Base-by-base conservation (phyloP, 2,888 invertebrate genomes). In the Drosophila buzzatii region DNA sequence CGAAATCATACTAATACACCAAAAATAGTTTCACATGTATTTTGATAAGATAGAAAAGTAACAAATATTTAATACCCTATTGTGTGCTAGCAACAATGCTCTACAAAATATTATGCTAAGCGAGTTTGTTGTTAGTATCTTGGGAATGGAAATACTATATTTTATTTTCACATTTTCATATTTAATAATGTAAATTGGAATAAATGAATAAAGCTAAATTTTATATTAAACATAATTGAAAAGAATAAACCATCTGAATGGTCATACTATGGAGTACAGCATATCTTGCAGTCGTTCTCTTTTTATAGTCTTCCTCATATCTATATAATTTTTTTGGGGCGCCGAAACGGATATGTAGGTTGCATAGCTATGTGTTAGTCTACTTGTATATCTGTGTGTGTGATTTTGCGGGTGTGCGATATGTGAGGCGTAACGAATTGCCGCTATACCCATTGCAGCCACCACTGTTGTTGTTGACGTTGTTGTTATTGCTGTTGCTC, bases 391-490 rank as follows among this genome's bases (percentile, higher is more conserved):
- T n/a, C n/a, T n/a, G n/a, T n/a, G n/a, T n/a, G n/a, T n/a, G n/a
- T 61, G 37, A 53, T 62, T 59, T 68, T 66, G 64, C 65, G 70
- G 58, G 78, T 68, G 72, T 73, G 69, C 69, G 86, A 82, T 78
- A 76, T 83, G 72, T 65, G 75, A 83, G 69, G 57, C 81, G 81
- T 66, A 83, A 83, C 81, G 78, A 83, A 83, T 83, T 79, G 76
- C 70, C 65, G 68, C 67, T 70, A 68, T 67, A 68, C 68, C 61
- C 52, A 41, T 62, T 52, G 67, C 27, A 52, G 56, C 49, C 60
- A 56, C 47, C 39, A 37, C 49, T 27, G 27, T 27, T 71, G 64
- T 61, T 66, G 41, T 20, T 27, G n/a, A n/a, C 4, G 27, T 27
- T 67, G 64, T 59, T 64, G 41, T 35, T 39, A 18, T 41, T 23